phyloP scores from a whole-genome alignment of 1,140 invertebrate genomes.

The Dermatophagoides farinae region DNA sequence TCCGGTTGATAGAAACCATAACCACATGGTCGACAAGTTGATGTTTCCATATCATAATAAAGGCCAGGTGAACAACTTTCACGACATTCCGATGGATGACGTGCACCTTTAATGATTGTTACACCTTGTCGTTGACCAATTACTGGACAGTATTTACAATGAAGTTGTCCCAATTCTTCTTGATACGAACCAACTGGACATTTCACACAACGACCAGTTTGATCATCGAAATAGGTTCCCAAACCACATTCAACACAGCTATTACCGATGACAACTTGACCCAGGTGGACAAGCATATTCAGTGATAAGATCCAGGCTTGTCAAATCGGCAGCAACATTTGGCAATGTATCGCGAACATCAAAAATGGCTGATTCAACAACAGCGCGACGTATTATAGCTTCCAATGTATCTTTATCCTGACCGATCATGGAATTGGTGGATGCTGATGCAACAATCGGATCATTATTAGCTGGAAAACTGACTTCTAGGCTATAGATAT shows the following conservation, averaged over 20 bases:
- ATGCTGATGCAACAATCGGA: constrained; percentile 36
- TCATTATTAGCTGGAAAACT: constrained; percentile 76
- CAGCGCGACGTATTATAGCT: constrained; percentile 55
- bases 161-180: constrained; percentile 67
- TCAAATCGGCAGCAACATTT: constrained; percentile 77
- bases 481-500: constrained; percentile 70
- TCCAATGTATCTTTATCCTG: constrained; percentile 66
- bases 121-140: constrained; percentile 67
- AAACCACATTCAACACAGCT: constrained; percentile 71
- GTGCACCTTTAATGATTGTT: constrained; percentile 59
- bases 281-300: constrained; percentile 77
- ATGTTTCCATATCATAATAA: constrained; percentile 63
- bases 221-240: constrained; percentile 60
- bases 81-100: constrained; percentile 71
- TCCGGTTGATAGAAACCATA: constrained; percentile 80
- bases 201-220: constrained; percentile 47
- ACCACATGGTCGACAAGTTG: constrained; percentile 68
- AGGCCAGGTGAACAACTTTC: constrained; percentile 74
- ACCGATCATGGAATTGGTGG: constrained; percentile 35
- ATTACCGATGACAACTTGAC: constrained; percentile 63
- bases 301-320: constrained; percentile 57
- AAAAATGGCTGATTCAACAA: constrained; percentile 38
- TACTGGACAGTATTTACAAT: constrained; percentile 64
- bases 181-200: constrained; percentile 82
- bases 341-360: constrained; percentile 61